A percentile compares a stretch with the other conserved stretches of the same genome.
Evolutionary conservation across 2,113 vertebrate genomes (phyloP).

Genomic region (Notechis scutatus): DNA sequence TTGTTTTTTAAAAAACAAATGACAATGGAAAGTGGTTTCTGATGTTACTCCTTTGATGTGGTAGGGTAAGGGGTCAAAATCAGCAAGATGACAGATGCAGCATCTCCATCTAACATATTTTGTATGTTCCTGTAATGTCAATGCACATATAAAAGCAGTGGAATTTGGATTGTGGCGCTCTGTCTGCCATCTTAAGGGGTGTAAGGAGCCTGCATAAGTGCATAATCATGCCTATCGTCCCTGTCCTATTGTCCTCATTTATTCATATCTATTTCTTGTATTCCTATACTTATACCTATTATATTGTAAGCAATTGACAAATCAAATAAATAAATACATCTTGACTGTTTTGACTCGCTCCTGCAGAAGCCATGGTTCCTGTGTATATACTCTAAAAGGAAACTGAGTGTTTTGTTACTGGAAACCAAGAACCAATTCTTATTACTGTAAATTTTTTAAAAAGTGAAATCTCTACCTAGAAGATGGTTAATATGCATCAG

Average conservation of each 20-base stretch:
- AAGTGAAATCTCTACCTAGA: not conserved
- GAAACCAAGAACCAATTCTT: not conserved
- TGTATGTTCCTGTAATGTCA: not conserved
- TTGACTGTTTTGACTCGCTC: not conserved
- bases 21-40: not conserved
- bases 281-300: too few species aligned
- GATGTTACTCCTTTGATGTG: not conserved
- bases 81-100: not conserved
- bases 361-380: not conserved
- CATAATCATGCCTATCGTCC: too few species aligned
- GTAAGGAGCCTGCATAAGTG: too few species aligned
- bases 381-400: not conserved
- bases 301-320: too few species aligned
- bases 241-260: too few species aligned
- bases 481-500: not conserved
- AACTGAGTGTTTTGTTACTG: not conserved
- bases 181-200: not conserved
- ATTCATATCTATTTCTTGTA: too few species aligned
- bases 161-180: not conserved
- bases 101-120: not conserved
- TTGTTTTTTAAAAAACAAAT: not conserved
- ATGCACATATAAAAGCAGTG: not conserved
- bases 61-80: not conserved
- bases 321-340: too few species aligned
- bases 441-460: not conserved